Base-by-base conservation (phyloP, 2,888 invertebrate species). In the Strigamia transsilvanica region DNA sequence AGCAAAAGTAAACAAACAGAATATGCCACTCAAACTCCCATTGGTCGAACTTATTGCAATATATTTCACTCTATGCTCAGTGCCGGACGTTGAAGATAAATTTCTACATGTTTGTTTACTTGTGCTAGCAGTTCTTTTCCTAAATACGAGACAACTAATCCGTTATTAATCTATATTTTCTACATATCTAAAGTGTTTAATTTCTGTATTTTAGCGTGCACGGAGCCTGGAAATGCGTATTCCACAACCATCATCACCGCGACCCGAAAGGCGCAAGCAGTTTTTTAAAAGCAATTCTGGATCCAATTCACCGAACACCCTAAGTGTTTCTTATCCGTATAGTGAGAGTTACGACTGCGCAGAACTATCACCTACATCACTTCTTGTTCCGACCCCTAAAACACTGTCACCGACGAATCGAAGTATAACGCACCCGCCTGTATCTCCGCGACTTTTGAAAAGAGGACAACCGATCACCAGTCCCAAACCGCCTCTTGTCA, bases 371-470 rank as follows among this genome's bases (percentile, higher is more conserved):
- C 88, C 83, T 9, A 73, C 82, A 15, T 80, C 83, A 15, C 78
- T 83, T 18, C n/a, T 61, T 27, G 83, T 83, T 32, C 83, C 83
- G 7, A 66, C 83, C 84, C 89, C 88, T 83, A 89, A 88, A 82
- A 87, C 87, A 84, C 84, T 85, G 41, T 85, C 88, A 87, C 87
- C 89, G 87, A 86, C 84, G 41, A 87, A 87, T 79, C 84, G 88
- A 85, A 94, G 94, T 83, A 92, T 92, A 83, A 94, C 94, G 84
- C 94, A 95, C 88, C 94, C 95, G 82, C 95, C 95, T 9, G 94
- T 94, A 32, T 94, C 94, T 84, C 94, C 87, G 86, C 90, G 86
- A 81, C 85, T 84, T 15, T 82, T 85, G 46, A 83, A 85, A 83
- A 87, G 94, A 12, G 86, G 92, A 82, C 86, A 0, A 80, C 85